A percentile compares a stretch with the other conserved stretches of the same genome.
phyloP scores from a whole-genome alignment of 2,113 vertebrate species.

The Pachyramphus minor region DNA sequence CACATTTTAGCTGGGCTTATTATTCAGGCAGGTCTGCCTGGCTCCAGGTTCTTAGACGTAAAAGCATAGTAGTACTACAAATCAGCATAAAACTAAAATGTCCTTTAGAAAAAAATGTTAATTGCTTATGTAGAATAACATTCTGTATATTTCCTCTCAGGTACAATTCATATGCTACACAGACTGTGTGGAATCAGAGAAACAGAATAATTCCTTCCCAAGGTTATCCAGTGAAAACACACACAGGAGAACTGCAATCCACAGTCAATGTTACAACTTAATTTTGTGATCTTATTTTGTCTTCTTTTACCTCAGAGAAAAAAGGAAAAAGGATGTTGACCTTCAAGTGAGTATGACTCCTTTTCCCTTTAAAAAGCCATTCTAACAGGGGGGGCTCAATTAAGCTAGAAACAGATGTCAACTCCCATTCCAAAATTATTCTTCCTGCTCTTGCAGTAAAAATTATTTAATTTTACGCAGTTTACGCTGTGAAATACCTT shows the following conservation, averaged over 20 bases:
- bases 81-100: neutral
- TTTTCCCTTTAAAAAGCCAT: neutral
- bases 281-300: neutral
- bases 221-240: neutral
- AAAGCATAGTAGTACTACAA: neutral
- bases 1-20: neutral
- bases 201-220: neutral
- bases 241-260: neutral
- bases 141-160: neutral
- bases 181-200: neutral
- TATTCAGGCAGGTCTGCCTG: neutral
- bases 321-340: accelerated
- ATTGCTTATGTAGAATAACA: neutral
- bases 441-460: neutral
- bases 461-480: neutral
- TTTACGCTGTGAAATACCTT: neutral
- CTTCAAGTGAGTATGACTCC: neutral
- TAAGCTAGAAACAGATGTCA: neutral
- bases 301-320: neutral
- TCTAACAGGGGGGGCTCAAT: neutral
- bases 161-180: neutral
- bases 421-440: neutral
- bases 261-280: neutral
- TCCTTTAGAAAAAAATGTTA: neutral
- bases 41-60: neutral